phyloP scores from a whole-genome alignment of 2,797 vertebrate genomes.

The Petrocephalus sullivani region DNA sequence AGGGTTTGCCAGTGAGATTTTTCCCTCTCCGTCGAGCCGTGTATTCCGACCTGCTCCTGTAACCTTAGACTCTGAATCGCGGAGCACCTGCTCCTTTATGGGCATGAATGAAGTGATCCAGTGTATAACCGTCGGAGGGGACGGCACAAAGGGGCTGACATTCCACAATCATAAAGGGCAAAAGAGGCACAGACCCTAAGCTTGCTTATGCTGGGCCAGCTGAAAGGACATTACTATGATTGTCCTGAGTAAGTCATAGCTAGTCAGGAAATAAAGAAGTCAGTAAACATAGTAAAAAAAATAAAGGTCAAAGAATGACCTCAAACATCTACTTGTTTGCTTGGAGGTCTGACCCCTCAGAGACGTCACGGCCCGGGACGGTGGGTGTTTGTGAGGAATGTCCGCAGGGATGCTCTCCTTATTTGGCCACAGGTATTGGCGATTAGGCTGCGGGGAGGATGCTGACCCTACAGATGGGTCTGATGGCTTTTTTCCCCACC shows the following conservation, averaged over 20 bases:
- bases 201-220: not conserved
- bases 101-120: conserved; percentile 64
- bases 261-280: not conserved
- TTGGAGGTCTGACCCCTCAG: not conserved
- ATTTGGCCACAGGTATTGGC: not conserved
- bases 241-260: not conserved
- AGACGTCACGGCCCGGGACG: not conserved
- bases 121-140: conserved; percentile 69
- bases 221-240: not conserved
- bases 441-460: not conserved
- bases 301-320: not conserved
- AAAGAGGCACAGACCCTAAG: not conserved
- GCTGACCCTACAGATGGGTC: not conserved
- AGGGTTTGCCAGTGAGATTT: conserved; percentile 44
- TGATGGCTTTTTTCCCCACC: not conserved
- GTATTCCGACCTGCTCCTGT: conserved; percentile 34
- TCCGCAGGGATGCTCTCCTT: not conserved
- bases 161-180: conserved; percentile 57
- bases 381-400: not conserved
- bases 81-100: conserved; percentile 49
- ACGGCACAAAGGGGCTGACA: conserved; percentile 70
- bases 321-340: not conserved
- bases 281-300: not conserved
- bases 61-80: conserved; percentile 62
- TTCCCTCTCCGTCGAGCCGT: conserved; percentile 1